Evolutionary conservation across 2,888 invertebrate species (phyloP), one percentile per base, ranked within the genome.

Genomic region (Geotrupes spiniger): DNA sequence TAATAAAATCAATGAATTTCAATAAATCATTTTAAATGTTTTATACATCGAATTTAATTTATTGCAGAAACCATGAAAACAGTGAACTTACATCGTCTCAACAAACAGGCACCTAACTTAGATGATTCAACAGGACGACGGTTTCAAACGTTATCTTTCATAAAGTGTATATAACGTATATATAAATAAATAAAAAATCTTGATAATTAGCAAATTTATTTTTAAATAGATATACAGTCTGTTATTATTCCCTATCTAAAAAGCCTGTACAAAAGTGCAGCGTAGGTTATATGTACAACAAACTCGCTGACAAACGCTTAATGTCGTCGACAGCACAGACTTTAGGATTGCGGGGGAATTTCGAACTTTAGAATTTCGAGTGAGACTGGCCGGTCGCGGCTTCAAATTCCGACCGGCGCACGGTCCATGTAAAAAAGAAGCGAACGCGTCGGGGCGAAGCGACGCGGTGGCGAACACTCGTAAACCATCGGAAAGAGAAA

Each of bases 241-340:
- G 71, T 71, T 69, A 67, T 70, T 65, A 65, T 68, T 64, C 62
- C 66, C 68, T 70, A 67, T 63, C 64, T 67, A 66, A 56, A 64
- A 71, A 70, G 69, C 71, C 69, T 71, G 69, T 71, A 70, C 71
- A 72, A 71, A 70, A 47, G 67, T 64, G 61, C 65, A 64, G 66
- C 62, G 56, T 61, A 66, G 12, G 10, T 25, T 37, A 28, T 41
- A 42, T 31, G 16, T 44, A 44, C 44, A 44, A 44, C 36, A 37
- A 31, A 31, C 21, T 27, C 25, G 44, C 25, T 36, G 25, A 37
- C 44, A 16, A 21, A 28, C 16, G 44, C 14, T 44, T 12, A 21
- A 26, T 28, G 12, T 10, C 11, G 8, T 55, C 40, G 49, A 62
- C 53, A 60, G 58, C 58, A 59, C 60, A 57, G 63, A 64, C 60